A percentile compares a stretch with the other conserved stretches of the same genome.
Evolutionary conservation across 2,113 vertebrate genomes (phyloP).

Genomic region (Chaetodon auriga): DNA sequence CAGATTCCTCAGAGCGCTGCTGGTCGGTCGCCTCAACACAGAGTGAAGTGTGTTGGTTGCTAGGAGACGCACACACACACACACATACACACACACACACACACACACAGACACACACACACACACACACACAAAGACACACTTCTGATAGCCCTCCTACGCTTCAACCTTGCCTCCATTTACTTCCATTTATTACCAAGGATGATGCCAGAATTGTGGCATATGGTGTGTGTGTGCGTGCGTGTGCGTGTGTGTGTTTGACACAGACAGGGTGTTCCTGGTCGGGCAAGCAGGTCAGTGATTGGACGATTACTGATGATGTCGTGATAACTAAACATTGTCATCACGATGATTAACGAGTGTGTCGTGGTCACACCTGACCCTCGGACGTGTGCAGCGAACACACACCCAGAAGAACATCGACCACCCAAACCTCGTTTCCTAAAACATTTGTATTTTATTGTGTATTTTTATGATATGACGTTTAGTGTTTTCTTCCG

Average conservation of each 20-base stretch:
- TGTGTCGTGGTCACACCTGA: too few species aligned
- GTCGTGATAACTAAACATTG: too few species aligned
- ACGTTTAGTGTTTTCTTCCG: too few species aligned
- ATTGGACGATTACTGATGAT: neutral
- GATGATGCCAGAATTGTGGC: constrained; percentile 32
- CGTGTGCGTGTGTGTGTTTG: constrained; percentile 16
- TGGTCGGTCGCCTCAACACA: constrained; percentile 8
- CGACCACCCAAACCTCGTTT: too few species aligned
- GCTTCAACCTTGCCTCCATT: constrained; percentile 58
- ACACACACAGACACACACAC: constrained; percentile 40
- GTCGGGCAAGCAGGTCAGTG: neutral
- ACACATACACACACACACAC: constrained; percentile 29
- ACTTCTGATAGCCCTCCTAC: constrained; percentile 56
- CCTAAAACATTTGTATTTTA: too few species aligned
- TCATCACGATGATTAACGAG: too few species aligned
- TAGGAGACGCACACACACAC: constrained; percentile 61
- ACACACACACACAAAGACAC: constrained; percentile 49
- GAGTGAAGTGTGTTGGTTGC: constrained; percentile 62
- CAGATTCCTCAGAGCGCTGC: neutral
- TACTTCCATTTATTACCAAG: constrained; percentile 57
- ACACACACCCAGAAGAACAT: too few species aligned
- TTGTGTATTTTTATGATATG: too few species aligned
- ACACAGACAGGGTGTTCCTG: neutral
- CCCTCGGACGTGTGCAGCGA: too few species aligned
- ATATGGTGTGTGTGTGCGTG: constrained; percentile 35